Evolutionary conservation across 1,140 invertebrate genomes (phyloP).

Genomic region (Drosophila cardini): DNA sequence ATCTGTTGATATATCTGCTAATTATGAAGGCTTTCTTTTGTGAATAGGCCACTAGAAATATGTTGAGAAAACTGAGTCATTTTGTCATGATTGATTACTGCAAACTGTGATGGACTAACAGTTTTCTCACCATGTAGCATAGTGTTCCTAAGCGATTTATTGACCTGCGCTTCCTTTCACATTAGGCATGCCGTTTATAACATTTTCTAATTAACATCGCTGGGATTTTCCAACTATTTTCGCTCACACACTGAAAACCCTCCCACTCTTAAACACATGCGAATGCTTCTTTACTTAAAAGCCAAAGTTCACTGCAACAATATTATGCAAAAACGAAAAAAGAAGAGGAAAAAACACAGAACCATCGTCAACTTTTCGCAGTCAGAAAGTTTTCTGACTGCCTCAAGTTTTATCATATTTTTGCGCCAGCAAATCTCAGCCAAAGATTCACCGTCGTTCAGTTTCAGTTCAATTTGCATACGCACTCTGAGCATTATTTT

Average conservation of each 20-base stretch:
- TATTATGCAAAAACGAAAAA: conserved; percentile 63
- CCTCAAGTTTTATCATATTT: conserved; percentile 81
- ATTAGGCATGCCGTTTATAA: conserved; percentile 64
- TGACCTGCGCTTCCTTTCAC: conserved; percentile 15
- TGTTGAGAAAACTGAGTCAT: background rate
- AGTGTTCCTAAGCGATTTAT: conserved; percentile 15
- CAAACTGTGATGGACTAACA: too few relatives aligned
- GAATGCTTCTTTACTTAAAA: conserved; percentile 28
- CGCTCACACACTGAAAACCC: conserved; percentile 9
- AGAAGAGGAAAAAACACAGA: background rate
- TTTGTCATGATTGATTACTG: background rate
- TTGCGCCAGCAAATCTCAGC: conserved; percentile 68
- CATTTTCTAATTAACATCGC: conserved; percentile 62
- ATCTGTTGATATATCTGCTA: background rate
- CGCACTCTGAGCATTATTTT: conserved; percentile 81
- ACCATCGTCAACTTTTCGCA: conserved; percentile 55
- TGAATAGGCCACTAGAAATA: background rate
- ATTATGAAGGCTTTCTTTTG: background rate
- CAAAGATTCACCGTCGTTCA: conserved; percentile 51
- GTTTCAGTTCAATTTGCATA: conserved; percentile 77
- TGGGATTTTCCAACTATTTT: conserved; percentile 44
- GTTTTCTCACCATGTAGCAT: background rate
- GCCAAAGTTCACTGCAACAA: conserved; percentile 58
- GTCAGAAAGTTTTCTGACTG: conserved; percentile 67
- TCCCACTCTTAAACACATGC: conserved; percentile 4